phyloP scores from a whole-genome alignment of 1,140 invertebrate species.

The Dufourea novaeangliae region DNA sequence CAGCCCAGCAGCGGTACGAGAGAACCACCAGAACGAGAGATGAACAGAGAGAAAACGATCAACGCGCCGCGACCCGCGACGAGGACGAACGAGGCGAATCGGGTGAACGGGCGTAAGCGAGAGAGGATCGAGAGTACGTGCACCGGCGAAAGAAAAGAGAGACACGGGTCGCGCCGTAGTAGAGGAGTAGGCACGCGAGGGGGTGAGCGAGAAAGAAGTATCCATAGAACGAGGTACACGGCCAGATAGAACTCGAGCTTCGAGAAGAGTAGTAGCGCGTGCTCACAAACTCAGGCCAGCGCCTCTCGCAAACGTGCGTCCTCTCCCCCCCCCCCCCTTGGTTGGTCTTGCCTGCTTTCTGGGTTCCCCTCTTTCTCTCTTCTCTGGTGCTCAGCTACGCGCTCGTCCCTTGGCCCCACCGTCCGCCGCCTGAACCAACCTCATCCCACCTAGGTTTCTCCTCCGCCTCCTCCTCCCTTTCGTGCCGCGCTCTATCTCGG shows the following conservation, averaged over 20 bases:
- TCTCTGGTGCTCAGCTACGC: slow-evolving; percentile 35
- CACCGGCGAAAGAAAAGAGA: not conserved
- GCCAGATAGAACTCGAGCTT: slow-evolving; percentile 60
- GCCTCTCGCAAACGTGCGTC: slow-evolving; percentile 57
- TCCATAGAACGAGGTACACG: slow-evolving; percentile 44
- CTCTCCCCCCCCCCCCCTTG: slow-evolving; percentile 28
- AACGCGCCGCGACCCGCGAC: not conserved
- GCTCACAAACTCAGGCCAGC: slow-evolving; percentile 67
- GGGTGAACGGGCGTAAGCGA: slow-evolving; percentile 41
- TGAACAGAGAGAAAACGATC: not conserved
- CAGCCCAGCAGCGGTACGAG: not conserved
- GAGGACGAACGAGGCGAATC: not conserved
- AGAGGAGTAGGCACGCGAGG: too few relatives aligned
- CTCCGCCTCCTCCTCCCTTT: slow-evolving; percentile 12
- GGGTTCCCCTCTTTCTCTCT: not conserved
- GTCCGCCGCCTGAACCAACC: slow-evolving; percentile 61
- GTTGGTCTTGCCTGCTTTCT: slow-evolving; percentile 9
- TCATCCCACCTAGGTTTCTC: slow-evolving; percentile 39
- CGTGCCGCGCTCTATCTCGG: slow-evolving; percentile 35
- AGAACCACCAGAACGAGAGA: not conserved
- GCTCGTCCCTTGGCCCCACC: slow-evolving; percentile 43
- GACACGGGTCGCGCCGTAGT: too few relatives aligned
- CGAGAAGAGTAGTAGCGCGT: slow-evolving; percentile 70
- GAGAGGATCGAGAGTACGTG: slow-evolving; percentile 29
- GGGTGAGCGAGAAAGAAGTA: slow-evolving; percentile 52